Percentiles rank a stretch among this genome's conserved stretches.
These are phyloP conservation scores for Channa argus DNA, from an alignment of 2,113 vertebrate genomes.

Conservation along the genomic window DNA sequence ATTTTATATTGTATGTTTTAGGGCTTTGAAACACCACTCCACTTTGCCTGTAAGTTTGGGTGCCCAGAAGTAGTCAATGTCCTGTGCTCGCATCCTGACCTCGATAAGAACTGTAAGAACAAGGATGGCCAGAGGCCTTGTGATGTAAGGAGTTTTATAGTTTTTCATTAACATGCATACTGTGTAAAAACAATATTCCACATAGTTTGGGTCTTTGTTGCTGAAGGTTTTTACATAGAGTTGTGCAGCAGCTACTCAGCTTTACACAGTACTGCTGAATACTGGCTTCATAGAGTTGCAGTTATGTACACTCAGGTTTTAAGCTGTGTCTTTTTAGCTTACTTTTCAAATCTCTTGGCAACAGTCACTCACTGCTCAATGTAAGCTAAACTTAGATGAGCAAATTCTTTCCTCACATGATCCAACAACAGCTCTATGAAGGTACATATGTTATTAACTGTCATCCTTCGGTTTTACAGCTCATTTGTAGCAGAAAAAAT, in stretches of 20 bases:
- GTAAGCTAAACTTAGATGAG: conserved; percentile 67
- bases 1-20: conserved; percentile 57
- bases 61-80: conserved; percentile 92
- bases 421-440: conserved; percentile 47
- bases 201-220: not conserved
- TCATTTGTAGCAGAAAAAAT: conserved; percentile 95
- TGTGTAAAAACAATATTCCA: not conserved
- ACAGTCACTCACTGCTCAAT: conserved; percentile 34
- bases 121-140: conserved; percentile 89
- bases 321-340: conserved; percentile 55
- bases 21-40: conserved; percentile 95
- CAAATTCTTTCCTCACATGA: conserved; percentile 48
- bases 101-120: conserved; percentile 90
- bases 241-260: not conserved
- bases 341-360: conserved; percentile 61
- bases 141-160: conserved; percentile 85
- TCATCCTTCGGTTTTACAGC: conserved; percentile 76
- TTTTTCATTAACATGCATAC: not conserved
- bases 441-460: not conserved
- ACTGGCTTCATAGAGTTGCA: not conserved
- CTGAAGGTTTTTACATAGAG: not conserved
- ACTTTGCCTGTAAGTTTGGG: conserved; percentile 99
- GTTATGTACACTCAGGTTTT: conserved; percentile 25
- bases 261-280: not conserved
- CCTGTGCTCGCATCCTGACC: conserved; percentile 92